phyloP scores from a whole-genome alignment of 2,113 vertebrate species.

The Vanacampus margaritifer region DNA sequence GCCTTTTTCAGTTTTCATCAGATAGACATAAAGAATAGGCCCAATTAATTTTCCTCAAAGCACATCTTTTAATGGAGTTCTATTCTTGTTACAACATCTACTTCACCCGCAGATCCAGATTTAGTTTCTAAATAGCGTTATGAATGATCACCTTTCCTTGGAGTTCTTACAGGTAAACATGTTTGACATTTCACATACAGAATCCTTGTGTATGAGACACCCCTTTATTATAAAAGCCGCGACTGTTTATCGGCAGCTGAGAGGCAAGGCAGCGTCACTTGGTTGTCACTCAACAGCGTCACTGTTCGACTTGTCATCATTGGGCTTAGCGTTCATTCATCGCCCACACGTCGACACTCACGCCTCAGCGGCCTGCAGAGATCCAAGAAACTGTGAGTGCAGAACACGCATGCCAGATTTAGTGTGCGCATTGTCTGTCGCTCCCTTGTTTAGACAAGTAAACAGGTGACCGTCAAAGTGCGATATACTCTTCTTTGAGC shows the following conservation, averaged over 20 bases:
- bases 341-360: conserved; percentile 57
- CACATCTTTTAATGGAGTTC: conserved; percentile 34
- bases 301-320: conserved; percentile 71
- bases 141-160: conserved; percentile 27
- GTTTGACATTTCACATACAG: conserved; percentile 32
- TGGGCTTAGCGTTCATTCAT: conserved; percentile 64
- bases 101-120: conserved; percentile 5
- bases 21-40: neutral
- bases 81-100: conserved; percentile 9
- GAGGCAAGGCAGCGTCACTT: conserved; percentile 41
- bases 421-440: conserved; percentile 55
- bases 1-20: neutral
- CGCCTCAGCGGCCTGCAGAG: conserved; percentile 50
- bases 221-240: conserved; percentile 34
- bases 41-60: conserved; percentile 26
- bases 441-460: conserved; percentile 40
- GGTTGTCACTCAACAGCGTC: conserved; percentile 60
- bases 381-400: conserved; percentile 37
- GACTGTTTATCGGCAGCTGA: conserved; percentile 44
- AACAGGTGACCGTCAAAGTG: conserved; percentile 52
- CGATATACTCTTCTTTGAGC: conserved; percentile 16
- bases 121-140: conserved; percentile 26
- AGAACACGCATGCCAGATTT: conserved; percentile 32
- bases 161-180: conserved; percentile 31
- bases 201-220: conserved; percentile 8